These are phyloP conservation scores for Alcedo quadribrachys DNA, from an alignment of 2,797 vertebrate species.

Conservation along the genomic window DNA sequence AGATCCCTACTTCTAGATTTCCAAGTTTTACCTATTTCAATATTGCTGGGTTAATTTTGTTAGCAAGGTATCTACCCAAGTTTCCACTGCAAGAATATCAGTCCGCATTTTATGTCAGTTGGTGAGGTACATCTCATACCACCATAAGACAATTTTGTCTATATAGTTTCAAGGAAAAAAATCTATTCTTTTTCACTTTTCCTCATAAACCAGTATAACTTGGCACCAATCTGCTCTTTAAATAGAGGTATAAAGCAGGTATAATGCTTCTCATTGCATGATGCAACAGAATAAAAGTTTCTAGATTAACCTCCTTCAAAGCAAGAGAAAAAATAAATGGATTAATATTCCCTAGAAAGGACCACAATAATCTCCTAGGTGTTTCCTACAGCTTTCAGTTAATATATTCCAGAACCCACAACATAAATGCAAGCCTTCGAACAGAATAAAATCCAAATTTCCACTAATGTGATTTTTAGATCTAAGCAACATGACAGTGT, in stretches of 20 bases:
- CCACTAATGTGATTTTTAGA: neutral
- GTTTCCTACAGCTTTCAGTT: neutral
- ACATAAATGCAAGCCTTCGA: neutral
- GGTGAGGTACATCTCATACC: neutral
- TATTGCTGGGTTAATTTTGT: neutral
- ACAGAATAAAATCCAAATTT: constrained; percentile 3
- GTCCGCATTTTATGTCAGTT: neutral
- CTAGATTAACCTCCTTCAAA: neutral
- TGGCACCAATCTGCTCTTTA: neutral
- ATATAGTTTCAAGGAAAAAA: neutral
- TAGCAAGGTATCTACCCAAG: neutral
- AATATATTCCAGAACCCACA: neutral
- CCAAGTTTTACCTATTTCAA: neutral
- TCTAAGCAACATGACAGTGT: neutral
- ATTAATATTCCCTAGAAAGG: neutral
- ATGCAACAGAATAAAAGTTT: neutral
- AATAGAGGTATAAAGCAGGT: neutral
- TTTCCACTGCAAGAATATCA: neutral
- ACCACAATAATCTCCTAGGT: neutral
- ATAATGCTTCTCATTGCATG: neutral
- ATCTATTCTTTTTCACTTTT: neutral
- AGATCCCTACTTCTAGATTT: neutral
- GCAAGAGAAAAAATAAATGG: neutral
- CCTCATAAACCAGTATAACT: neutral
- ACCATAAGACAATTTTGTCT: neutral